These are phyloP conservation scores for Conger conger DNA, from an alignment of 2,113 vertebrate genomes.

Conservation along the genomic window DNA sequence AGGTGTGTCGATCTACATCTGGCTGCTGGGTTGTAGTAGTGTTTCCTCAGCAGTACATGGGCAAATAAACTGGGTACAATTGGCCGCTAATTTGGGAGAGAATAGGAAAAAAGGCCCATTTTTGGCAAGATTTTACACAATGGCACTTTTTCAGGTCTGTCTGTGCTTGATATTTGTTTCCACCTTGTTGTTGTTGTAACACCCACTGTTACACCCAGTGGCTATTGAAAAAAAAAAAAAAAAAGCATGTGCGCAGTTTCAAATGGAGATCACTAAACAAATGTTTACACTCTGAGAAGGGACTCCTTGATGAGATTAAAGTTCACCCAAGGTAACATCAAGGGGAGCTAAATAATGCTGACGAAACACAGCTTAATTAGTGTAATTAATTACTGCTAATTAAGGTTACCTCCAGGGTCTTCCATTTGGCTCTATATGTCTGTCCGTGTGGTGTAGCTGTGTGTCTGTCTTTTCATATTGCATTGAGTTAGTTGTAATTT, in stretches of 20 bases:
- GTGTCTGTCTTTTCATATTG: background rate
- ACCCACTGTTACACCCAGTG: background rate
- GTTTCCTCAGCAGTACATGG: no score
- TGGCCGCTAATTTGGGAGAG: no score
- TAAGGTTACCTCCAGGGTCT: background rate
- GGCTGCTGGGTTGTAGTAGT: no score
- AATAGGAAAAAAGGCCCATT: background rate
- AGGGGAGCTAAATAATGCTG: slow-evolving; percentile 7
- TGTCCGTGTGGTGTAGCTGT: background rate
- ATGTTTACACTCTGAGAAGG: background rate
- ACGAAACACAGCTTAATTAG: slow-evolving; percentile 1
- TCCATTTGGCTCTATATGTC: background rate
- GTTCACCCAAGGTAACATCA: slow-evolving; percentile 12
- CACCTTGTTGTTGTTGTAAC: background rate
- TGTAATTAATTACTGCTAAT: slow-evolving; percentile 12
- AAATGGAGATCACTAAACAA: background rate
- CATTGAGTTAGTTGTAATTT: background rate
- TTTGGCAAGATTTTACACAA: slow-evolving; percentile 3
- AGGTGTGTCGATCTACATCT: no score
- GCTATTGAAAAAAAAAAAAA: background rate
- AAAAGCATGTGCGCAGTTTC: background rate
- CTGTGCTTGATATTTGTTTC: background rate
- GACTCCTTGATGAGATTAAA: background rate
- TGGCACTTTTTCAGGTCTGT: background rate
- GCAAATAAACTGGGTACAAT: no score